phyloP scores from a whole-genome alignment of 2,113 vertebrate species.

The Rostratula benghalensis region DNA sequence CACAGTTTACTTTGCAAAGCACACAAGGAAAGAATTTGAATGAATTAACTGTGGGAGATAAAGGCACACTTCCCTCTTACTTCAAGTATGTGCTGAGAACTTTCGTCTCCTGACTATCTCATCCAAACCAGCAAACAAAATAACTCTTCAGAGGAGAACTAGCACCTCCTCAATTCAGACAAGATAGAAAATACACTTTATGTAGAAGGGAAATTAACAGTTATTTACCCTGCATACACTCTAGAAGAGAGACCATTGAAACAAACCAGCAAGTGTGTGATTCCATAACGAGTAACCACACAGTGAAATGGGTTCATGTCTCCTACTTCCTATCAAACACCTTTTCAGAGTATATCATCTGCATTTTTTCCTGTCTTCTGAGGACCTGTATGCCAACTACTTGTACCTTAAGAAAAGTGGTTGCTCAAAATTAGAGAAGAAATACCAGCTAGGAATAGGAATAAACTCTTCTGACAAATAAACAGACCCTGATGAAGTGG shows the following conservation, averaged over 20 bases:
- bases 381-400: not conserved
- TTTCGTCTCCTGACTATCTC: not conserved
- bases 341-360: not conserved
- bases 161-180: not conserved
- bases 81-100: not conserved
- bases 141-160: not conserved
- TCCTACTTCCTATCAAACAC: not conserved
- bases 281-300: not conserved
- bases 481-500: slow-evolving; percentile 31
- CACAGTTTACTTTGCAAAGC: not conserved
- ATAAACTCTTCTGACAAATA: slow-evolving; percentile 7
- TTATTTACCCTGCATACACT: not conserved
- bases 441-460: not conserved
- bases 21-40: not conserved
- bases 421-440: not conserved
- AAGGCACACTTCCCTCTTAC: not conserved
- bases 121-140: not conserved
- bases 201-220: not conserved
- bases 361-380: not conserved
- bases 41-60: not conserved
- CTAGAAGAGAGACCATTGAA: not conserved
- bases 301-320: not conserved
- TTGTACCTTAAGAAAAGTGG: not conserved
- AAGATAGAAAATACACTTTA: not conserved
- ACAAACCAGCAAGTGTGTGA: not conserved